Evolutionary conservation across 2,113 vertebrate genomes (phyloP).

Genomic region (Orcinus orca): DNA sequence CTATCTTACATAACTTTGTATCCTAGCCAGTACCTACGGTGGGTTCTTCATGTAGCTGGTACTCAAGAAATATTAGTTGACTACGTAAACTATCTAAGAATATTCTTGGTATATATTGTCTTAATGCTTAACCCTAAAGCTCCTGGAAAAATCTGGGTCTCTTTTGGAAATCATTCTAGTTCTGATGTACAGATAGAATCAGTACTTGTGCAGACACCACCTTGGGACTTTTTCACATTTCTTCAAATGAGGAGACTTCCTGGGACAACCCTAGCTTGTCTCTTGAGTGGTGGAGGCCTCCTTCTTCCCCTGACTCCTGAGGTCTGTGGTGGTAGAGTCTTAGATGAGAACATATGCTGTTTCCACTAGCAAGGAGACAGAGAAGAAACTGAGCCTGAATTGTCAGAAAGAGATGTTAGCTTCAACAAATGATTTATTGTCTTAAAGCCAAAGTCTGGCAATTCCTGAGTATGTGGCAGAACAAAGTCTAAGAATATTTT

Average conservation of each 20-base stretch:
- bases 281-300: background rate
- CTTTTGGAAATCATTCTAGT: background rate
- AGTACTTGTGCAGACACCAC: background rate
- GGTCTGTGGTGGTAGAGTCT: background rate
- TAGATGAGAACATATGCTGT: background rate
- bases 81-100: fast-evolving
- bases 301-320: background rate
- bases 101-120: background rate
- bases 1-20: background rate
- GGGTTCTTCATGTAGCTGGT: background rate
- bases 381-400: background rate
- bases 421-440: background rate
- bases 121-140: background rate
- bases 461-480: background rate
- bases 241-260: background rate
- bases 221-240: background rate
- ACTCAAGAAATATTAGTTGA: background rate
- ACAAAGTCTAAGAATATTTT: background rate
- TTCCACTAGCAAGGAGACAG: background rate
- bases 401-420: background rate
- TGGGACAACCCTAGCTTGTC: background rate
- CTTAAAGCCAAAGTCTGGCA: background rate
- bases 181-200: background rate
- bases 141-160: background rate
- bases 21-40: background rate